phyloP scores from a whole-genome alignment of 1,140 invertebrate genomes.

The Glossosoma conforme region DNA sequence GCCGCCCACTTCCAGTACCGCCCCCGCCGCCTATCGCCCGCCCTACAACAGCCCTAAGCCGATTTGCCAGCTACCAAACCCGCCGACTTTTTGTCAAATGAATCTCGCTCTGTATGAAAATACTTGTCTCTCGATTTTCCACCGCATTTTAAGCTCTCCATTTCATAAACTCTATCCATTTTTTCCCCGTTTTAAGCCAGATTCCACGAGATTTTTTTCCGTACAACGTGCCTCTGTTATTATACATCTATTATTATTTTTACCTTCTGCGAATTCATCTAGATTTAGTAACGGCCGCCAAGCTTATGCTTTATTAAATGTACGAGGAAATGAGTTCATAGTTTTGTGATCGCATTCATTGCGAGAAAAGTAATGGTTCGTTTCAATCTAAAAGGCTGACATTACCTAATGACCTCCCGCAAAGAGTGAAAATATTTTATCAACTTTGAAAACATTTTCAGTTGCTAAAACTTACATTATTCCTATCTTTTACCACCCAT shows the following conservation, averaged over 20 bases:
- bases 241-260: no score
- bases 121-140: constrained; percentile 27
- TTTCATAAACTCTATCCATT: constrained; percentile 20
- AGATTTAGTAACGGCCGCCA: constrained; percentile 8
- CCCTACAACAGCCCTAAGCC: constrained; percentile 23
- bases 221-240: no score
- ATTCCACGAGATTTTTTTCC: no score
- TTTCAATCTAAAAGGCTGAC: constrained; percentile 10
- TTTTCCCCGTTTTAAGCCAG: no score
- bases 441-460: no score
- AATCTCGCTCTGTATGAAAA: constrained; percentile 30
- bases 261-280: constrained; percentile 17
- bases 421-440: no score
- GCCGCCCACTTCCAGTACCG: not conserved
- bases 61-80: constrained; percentile 17
- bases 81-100: constrained; percentile 29
- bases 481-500: no score
- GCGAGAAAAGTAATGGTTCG: constrained; percentile 7
- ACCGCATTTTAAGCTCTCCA: constrained; percentile 20
- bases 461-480: no score
- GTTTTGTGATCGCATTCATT: not conserved
- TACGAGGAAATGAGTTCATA: constrained; percentile 11
- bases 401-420: no score
- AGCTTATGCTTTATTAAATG: constrained; percentile 13
- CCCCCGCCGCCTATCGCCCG: constrained; percentile 1